Conservation (phyloP, 2,113 vertebrate species). For the Choloepus hoffmanni region DNA sequence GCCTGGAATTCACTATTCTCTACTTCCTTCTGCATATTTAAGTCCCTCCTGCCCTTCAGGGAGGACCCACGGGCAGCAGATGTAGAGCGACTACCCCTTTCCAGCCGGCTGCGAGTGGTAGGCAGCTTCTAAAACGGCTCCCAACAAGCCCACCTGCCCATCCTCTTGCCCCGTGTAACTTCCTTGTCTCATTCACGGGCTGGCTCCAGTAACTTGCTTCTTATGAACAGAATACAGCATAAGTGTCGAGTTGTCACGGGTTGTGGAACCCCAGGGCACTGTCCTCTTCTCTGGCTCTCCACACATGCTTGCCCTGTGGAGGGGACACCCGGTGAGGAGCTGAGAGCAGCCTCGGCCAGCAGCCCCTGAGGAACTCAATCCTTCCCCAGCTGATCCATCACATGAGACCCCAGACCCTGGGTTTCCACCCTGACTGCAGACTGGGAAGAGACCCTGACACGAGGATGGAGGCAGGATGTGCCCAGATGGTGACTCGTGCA, state of each 20-base stretch:
- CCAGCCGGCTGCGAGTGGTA: no score
- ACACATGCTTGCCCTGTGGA: not conserved
- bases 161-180: not conserved
- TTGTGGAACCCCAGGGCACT: no score
- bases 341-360: not conserved
- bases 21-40: not conserved
- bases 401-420: not conserved
- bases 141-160: not conserved
- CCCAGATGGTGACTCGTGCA: not conserved
- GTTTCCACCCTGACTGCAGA: fast-evolving
- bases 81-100: not conserved
- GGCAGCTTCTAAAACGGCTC: not conserved
- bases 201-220: not conserved
- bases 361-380: not conserved
- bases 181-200: no score
- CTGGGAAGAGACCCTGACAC: not conserved
- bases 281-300: not conserved
- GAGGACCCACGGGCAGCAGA: not conserved
- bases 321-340: not conserved
- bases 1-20: no score
- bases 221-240: not conserved
- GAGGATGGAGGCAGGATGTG: not conserved
- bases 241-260: not conserved
- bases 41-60: not conserved
- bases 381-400: not conserved